phyloP scores from a whole-genome alignment of 2,113 vertebrate species.

The Oenanthe oenanthe region DNA sequence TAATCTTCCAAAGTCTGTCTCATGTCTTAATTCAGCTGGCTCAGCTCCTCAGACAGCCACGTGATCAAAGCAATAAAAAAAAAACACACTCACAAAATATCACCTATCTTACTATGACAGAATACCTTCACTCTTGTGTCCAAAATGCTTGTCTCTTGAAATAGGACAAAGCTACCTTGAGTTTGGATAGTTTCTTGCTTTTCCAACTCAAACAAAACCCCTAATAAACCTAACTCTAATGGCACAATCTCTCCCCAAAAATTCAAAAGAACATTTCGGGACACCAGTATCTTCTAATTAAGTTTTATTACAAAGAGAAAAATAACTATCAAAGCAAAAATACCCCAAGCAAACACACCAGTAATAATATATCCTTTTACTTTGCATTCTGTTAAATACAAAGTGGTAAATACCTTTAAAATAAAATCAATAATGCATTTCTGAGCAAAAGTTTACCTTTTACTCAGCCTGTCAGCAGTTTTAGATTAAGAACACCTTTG shows the following conservation, averaged over 20 bases:
- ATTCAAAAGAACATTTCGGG: background rate
- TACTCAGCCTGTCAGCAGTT: background rate
- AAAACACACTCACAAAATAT: background rate
- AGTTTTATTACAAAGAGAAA: background rate
- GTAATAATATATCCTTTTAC: background rate
- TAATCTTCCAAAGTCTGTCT: background rate
- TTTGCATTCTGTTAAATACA: background rate
- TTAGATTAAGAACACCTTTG: background rate
- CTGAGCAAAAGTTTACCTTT: background rate
- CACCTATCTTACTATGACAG: background rate
- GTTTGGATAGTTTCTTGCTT: background rate
- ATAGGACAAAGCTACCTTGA: background rate
- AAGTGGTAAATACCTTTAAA: background rate
- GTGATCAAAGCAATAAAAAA: background rate
- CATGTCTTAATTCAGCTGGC: background rate
- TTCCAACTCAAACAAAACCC: background rate
- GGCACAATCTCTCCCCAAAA: background rate
- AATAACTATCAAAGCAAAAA: background rate
- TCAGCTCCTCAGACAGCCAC: background rate
- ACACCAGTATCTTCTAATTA: background rate
- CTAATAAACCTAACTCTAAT: background rate
- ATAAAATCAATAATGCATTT: background rate
- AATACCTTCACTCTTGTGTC: background rate
- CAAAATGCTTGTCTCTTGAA: background rate
- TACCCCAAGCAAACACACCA: background rate